A percentile compares a stretch with the other conserved stretches of the same genome.
Evolutionary conservation across 1,140 invertebrate species (phyloP).

Genomic region (Drosophila jambulina): DNA sequence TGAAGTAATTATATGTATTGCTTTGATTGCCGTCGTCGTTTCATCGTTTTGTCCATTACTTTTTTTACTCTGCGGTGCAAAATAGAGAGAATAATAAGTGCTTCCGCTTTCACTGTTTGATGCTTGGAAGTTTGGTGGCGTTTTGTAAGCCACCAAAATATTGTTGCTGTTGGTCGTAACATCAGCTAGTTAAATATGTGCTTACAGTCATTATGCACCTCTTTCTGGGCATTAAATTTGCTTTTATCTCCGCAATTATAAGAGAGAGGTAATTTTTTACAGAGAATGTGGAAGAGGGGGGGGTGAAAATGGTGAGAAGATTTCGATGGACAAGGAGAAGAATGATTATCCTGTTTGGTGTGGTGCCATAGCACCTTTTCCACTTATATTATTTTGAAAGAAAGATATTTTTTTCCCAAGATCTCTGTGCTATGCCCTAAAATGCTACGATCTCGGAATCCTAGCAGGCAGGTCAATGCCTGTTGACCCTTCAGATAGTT

Average conservation of each 20-base stretch:
- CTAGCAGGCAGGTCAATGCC: neutral
- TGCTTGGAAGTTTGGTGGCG: conserved; percentile 49
- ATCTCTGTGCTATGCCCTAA: neutral
- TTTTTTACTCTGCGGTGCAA: conserved; percentile 50
- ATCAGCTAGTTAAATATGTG: conserved; percentile 38
- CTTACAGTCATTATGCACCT: conserved; percentile 55
- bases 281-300: neutral
- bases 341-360: neutral
- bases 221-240: conserved; percentile 50
- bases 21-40: conserved; percentile 59
- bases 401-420: neutral
- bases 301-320: neutral
- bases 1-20: conserved; percentile 60
- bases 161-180: conserved; percentile 44
- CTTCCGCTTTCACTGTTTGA: conserved; percentile 72
- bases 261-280: conserved; percentile 19
- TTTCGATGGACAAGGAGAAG: neutral
- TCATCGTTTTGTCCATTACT: conserved; percentile 50
- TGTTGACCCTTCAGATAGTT: neutral
- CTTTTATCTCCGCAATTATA: conserved; percentile 33
- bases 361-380: neutral
- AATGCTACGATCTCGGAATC: too few species aligned
- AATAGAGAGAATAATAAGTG: conserved; percentile 66
- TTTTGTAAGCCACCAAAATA: conserved; percentile 45
- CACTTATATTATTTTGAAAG: neutral